These are phyloP conservation scores for Mesoligia furuncula DNA, from an alignment of 2,888 invertebrate species.

Conservation along the genomic window DNA sequence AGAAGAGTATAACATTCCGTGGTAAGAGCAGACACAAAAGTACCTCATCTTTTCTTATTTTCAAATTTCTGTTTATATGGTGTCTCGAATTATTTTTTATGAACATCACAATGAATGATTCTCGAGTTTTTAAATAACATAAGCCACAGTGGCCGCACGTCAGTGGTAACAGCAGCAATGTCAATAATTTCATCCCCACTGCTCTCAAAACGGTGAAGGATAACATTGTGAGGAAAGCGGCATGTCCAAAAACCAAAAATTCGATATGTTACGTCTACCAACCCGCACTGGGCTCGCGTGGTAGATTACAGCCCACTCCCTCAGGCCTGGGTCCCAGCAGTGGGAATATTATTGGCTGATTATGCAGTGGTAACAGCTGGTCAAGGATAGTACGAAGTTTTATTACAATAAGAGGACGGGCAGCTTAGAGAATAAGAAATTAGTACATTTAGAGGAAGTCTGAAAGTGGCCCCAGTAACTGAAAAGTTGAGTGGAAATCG, in stretches of 20 bases:
- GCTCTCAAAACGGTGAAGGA: neutral
- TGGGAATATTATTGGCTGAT: no score
- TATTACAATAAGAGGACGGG: neutral
- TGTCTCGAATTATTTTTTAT: conserved; percentile 7
- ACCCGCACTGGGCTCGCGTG: no score
- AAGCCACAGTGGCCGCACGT: neutral
- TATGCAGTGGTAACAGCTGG: no score
- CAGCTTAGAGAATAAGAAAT: no score
- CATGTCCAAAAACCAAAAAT: neutral
- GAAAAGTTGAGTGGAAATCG: neutral
- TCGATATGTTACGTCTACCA: no score
- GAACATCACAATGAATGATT: neutral
- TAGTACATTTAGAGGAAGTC: neutral
- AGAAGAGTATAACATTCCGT: neutral
- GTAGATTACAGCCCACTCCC: no score
- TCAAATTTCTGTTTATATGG: neutral
- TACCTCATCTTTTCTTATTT: neutral
- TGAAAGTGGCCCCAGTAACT: neutral
- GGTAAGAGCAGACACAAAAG: neutral
- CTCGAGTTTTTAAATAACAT: neutral
- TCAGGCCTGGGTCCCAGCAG: no score
- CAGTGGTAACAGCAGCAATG: neutral
- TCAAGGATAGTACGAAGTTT: neutral
- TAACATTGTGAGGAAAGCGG: neutral
- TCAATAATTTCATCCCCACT: neutral